Evolutionary conservation across 2,797 vertebrate species (phyloP).

Genomic region (Spinus olivaceus): DNA sequence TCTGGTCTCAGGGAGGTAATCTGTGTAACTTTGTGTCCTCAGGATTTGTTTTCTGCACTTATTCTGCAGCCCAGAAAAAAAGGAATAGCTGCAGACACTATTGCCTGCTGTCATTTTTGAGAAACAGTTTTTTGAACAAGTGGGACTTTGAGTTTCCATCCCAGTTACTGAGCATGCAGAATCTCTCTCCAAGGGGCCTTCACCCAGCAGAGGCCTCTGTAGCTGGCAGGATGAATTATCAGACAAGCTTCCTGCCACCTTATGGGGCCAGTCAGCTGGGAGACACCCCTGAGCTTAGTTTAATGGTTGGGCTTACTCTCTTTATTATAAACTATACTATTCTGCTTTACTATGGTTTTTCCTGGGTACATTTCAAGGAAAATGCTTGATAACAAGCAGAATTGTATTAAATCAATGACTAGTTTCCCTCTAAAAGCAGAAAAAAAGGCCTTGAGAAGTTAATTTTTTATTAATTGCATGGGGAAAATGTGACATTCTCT

Average conservation of each 20-base stretch:
- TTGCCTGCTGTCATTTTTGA: neutral
- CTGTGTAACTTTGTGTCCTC: neutral
- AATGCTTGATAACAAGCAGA: neutral
- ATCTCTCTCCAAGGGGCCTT: neutral
- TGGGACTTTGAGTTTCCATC: neutral
- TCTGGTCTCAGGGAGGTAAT: neutral
- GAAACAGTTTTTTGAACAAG: neutral
- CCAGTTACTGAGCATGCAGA: neutral
- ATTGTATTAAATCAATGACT: neutral
- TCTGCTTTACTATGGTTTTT: neutral
- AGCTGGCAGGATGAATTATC: neutral
- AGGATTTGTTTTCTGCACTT: neutral
- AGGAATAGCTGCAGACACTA: neutral
- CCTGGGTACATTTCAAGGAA: neutral
- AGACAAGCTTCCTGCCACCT: neutral
- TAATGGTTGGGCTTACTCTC: neutral
- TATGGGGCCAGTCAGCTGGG: neutral
- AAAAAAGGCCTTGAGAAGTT: neutral
- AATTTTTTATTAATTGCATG: neutral
- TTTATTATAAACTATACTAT: neutral
- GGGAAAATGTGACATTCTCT: neutral
- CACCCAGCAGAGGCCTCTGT: neutral
- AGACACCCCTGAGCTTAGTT: neutral
- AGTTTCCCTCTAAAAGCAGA: neutral
- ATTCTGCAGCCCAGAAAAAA: neutral